Evolutionary conservation across 2,888 invertebrate species (phyloP).

Genomic region (Mycogona germanica): DNA sequence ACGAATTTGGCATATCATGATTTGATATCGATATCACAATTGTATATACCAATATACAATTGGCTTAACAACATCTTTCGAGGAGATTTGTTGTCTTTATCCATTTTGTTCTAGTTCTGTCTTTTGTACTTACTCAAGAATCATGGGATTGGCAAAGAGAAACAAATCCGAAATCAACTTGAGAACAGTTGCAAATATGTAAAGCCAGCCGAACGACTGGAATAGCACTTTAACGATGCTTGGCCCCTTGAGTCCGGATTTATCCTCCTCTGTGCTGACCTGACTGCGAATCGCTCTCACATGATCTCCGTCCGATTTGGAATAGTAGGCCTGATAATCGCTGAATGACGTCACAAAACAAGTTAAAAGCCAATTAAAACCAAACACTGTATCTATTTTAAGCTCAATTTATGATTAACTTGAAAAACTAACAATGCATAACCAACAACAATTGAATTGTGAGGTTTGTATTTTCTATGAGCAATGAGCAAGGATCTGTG

Average conservation of each 20-base stretch:
- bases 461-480: neutral
- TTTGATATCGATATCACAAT: too few species aligned
- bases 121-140: slow-evolving; percentile 17
- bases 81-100: too few species aligned
- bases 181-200: slow-evolving; percentile 9
- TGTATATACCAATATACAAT: too few species aligned
- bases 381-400: neutral
- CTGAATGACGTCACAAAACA: neutral
- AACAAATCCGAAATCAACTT: slow-evolving; percentile 12
- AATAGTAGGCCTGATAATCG: neutral
- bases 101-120: too few species aligned
- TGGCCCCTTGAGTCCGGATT: neutral
- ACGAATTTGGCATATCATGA: too few species aligned
- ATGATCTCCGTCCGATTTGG: neutral
- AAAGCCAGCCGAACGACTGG: slow-evolving; percentile 13
- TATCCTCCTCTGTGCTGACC: neutral
- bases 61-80: too few species aligned
- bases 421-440: neutral
- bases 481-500: neutral
- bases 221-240: slow-evolving; percentile 9
- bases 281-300: neutral
- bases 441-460: too few species aligned
- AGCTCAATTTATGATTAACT: too few species aligned
- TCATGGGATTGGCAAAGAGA: slow-evolving; percentile 15
- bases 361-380: neutral